Evolutionary conservation across 2,797 vertebrate species (phyloP).

Genomic region (Pempheris klunzingeri): DNA sequence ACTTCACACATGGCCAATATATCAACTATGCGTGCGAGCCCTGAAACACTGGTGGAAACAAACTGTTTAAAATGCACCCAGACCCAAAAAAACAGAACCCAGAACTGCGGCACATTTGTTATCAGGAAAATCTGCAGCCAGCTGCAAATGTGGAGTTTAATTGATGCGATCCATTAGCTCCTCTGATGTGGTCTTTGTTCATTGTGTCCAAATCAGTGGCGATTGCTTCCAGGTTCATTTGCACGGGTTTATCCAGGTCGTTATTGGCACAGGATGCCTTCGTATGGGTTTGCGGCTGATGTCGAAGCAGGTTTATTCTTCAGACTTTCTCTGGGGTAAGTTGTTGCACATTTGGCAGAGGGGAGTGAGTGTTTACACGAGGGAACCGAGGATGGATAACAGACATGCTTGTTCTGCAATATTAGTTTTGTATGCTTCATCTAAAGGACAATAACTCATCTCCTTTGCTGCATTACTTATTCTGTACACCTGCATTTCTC

Average conservation of each 20-base stretch:
- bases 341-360: slow-evolving; percentile 34
- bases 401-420: slow-evolving; percentile 30
- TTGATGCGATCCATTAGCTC: slow-evolving; percentile 68
- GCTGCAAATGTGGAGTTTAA: slow-evolving; percentile 65
- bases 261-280: slow-evolving; percentile 36
- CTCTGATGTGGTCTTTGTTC: slow-evolving; percentile 69
- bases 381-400: slow-evolving; percentile 28
- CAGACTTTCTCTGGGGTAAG: slow-evolving; percentile 30
- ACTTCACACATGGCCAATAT: slow-evolving; percentile 57
- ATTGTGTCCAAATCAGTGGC: slow-evolving; percentile 64
- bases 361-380: slow-evolving; percentile 31
- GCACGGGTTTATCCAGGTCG: slow-evolving; percentile 45
- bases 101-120: slow-evolving; percentile 29
- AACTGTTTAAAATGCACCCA: slow-evolving; percentile 30
- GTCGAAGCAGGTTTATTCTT: slow-evolving; percentile 21
- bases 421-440: slow-evolving; percentile 24
- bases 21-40: slow-evolving; percentile 61
- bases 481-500: slow-evolving; percentile 11
- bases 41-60: slow-evolving; percentile 47
- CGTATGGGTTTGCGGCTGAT: slow-evolving; percentile 33
- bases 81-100: slow-evolving; percentile 50
- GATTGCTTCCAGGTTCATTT: slow-evolving; percentile 76
- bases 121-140: slow-evolving; percentile 53
- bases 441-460: slow-evolving; percentile 21
- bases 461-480: slow-evolving; percentile 20